Conservation (phyloP, 2,797 vertebrate genomes). For the Limnodromus scolopaceus region DNA sequence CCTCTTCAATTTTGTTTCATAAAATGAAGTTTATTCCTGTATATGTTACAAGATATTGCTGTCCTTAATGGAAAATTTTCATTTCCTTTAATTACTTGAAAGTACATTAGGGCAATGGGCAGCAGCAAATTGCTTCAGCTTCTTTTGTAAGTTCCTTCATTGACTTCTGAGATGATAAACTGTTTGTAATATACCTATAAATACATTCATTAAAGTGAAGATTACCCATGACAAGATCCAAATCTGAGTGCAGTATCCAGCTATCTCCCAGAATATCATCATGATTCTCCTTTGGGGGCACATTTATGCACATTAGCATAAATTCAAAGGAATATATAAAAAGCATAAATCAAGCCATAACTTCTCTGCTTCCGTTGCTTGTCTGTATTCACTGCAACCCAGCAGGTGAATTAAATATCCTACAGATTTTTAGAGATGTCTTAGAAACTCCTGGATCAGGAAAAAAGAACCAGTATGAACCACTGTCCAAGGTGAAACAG, state of each 20-base stretch:
- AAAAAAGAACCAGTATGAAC: neutral
- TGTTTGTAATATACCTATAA: slow-evolving; percentile 30
- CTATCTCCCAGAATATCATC: slow-evolving; percentile 14
- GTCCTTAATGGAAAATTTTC: neutral
- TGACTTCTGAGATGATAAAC: slow-evolving; percentile 36
- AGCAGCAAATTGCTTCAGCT: neutral
- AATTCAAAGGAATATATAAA: neutral
- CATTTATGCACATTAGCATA: neutral
- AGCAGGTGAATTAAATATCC: neutral
- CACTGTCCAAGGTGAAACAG: neutral
- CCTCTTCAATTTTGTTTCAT: neutral
- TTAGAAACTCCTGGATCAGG: neutral
- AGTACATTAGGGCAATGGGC: neutral
- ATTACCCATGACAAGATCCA: slow-evolving; percentile 3
- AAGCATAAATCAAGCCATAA: neutral
- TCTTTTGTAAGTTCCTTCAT: slow-evolving; percentile 23
- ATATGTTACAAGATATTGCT: neutral
- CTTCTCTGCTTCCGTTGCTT: neutral
- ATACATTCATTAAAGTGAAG: slow-evolving; percentile 26
- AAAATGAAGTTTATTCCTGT: neutral
- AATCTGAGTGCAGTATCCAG: neutral
- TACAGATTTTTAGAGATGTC: neutral
- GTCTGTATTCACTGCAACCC: neutral
- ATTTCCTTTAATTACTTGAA: neutral
- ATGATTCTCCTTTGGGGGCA: neutral